Evolutionary conservation across 2,797 vertebrate species (phyloP).

Genomic region (Melanotaenia nigrans): DNA sequence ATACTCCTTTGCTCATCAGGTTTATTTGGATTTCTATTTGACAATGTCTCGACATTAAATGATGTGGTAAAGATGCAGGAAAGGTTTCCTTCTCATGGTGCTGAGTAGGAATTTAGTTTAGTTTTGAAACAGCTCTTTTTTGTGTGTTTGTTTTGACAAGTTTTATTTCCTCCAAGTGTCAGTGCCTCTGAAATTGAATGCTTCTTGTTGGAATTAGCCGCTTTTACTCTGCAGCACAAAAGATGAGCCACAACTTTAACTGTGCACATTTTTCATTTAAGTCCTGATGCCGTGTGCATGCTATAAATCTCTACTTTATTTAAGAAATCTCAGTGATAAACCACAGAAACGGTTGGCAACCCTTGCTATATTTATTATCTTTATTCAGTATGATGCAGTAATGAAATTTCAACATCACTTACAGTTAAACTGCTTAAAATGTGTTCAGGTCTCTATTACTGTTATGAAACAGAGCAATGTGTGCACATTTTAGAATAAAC

Average conservation of each 20-base stretch:
- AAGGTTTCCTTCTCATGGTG: neutral
- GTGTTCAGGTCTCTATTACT: slow-evolving; percentile 9
- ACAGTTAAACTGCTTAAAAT: slow-evolving; percentile 14
- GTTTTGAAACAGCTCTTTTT: too few relatives aligned
- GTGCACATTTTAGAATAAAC: slow-evolving; percentile 32
- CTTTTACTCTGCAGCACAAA: neutral
- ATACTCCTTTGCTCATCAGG: neutral
- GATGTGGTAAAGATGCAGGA: neutral
- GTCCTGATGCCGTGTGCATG: too few relatives aligned
- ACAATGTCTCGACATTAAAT: neutral
- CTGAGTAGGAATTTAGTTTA: too few relatives aligned
- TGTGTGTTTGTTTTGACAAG: neutral
- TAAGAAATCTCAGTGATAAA: neutral
- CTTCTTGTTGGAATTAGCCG: neutral
- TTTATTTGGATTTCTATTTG: neutral
- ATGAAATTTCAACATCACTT: neutral
- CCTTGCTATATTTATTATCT: neutral
- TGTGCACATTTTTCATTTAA: neutral
- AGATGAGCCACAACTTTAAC: neutral
- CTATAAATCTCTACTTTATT: neutral
- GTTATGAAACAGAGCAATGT: slow-evolving; percentile 18
- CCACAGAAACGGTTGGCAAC: neutral
- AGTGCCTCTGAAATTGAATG: neutral
- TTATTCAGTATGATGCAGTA: neutral
- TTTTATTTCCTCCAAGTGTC: too few relatives aligned